A percentile compares a stretch with the other conserved stretches of the same genome.
Conservation (phyloP, 2,113 vertebrate genomes). For the Silurus glanis region DNA sequence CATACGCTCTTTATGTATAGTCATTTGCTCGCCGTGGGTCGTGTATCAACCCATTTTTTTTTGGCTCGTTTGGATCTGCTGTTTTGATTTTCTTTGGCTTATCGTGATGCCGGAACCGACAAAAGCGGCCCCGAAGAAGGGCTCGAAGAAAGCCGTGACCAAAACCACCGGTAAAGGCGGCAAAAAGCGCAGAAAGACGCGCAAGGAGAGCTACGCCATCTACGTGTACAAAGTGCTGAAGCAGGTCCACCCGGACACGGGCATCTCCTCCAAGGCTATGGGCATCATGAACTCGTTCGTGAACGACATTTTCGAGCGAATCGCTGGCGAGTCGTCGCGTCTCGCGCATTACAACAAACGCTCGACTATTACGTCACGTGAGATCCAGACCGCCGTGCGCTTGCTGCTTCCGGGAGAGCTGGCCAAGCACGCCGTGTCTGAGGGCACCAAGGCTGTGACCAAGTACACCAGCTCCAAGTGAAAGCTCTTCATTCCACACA, state of each 20-base stretch:
- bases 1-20: not conserved
- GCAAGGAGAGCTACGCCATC: constrained; percentile 68
- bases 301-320: constrained; percentile 67
- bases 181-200: constrained; percentile 35
- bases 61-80: not conserved
- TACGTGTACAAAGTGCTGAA: constrained; percentile 80
- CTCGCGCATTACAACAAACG: constrained; percentile 71
- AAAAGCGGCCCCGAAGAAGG: constrained; percentile 38
- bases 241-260: constrained; percentile 80
- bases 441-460: constrained; percentile 56
- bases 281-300: constrained; percentile 69
- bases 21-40: not conserved
- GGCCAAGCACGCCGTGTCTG: constrained; percentile 62
- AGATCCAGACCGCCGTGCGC: constrained; percentile 83
- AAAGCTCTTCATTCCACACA: not conserved
- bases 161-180: constrained; percentile 37
- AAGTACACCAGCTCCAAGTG: constrained; percentile 55
- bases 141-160: constrained; percentile 42
- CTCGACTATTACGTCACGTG: constrained; percentile 72
- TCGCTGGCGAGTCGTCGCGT: constrained; percentile 57
- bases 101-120: constrained; percentile 31
- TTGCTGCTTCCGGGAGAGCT: constrained; percentile 62
- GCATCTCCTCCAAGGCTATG: constrained; percentile 77
- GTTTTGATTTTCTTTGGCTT: not conserved
- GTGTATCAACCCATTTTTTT: not conserved